Conservation (phyloP, 2,888 invertebrate species). For the Alviniconcha strummeri region DNA sequence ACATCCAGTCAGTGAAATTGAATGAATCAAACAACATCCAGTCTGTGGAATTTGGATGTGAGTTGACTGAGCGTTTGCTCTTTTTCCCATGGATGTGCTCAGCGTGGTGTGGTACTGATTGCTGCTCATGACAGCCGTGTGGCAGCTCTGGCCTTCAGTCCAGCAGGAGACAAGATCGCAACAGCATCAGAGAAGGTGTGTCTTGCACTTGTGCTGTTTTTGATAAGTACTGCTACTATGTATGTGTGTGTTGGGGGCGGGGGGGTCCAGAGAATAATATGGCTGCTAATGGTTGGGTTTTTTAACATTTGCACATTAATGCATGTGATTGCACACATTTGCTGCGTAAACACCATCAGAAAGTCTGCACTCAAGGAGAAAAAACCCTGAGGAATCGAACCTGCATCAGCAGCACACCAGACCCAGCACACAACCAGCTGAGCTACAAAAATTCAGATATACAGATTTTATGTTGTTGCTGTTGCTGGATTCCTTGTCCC, state of each 20-base stretch:
- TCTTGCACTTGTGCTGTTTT: too few species aligned
- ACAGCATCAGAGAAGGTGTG: constrained; percentile 75
- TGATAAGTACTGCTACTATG: background rate
- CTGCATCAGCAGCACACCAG: background rate
- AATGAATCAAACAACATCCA: too few species aligned
- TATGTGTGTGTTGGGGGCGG: background rate
- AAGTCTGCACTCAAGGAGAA: background rate
- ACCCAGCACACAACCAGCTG: too few species aligned
- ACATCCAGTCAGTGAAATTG: too few species aligned
- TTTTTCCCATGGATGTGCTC: background rate
- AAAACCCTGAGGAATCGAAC: background rate
- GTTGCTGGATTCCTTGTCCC: too few species aligned
- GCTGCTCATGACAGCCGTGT: constrained; percentile 97
- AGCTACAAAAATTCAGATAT: too few species aligned
- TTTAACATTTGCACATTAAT: background rate
- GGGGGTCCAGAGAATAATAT: too few species aligned
- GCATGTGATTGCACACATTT: too few species aligned
- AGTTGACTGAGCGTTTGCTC: background rate
- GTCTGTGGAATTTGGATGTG: too few species aligned
- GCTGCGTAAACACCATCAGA: too few species aligned
- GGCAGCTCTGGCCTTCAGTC: constrained; percentile 95
- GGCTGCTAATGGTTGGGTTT: background rate
- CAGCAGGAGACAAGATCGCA: constrained; percentile 81
- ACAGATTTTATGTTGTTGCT: too few species aligned
- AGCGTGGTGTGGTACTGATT: constrained; percentile 97